Evolutionary conservation across 2,888 invertebrate genomes (phyloP).

Genomic region (Rhamphomyia laevipes): DNA sequence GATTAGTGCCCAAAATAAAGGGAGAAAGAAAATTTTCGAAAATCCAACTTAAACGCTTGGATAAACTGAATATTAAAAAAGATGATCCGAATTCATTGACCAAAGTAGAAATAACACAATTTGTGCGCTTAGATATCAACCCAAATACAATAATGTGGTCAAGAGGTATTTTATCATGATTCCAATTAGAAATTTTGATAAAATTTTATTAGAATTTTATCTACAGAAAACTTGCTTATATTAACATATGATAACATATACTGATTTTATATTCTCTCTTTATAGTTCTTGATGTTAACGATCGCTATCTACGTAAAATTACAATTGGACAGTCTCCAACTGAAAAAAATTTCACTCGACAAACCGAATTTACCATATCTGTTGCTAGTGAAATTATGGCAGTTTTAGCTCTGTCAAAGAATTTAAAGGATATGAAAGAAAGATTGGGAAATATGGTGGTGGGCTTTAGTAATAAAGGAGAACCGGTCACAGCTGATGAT

Average conservation of each 20-base stretch:
- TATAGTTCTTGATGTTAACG: slow-evolving; percentile 89
- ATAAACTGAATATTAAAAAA: slow-evolving; percentile 68
- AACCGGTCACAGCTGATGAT: slow-evolving; percentile 83
- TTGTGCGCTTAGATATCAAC: slow-evolving; percentile 85
- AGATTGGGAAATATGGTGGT: slow-evolving; percentile 85
- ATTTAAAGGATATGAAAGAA: slow-evolving; percentile 76
- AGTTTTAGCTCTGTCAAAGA: slow-evolving; percentile 77
- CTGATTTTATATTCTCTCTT: no score
- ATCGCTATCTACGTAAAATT: slow-evolving; percentile 84
- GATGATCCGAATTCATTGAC: slow-evolving; percentile 73
- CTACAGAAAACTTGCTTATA: no score
- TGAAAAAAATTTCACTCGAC: slow-evolving; percentile 75
- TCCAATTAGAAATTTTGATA: no score
- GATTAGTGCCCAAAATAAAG: slow-evolving; percentile 76
- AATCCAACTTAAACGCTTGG: slow-evolving; percentile 67
- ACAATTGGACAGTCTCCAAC: slow-evolving; percentile 87
- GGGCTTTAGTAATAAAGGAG: slow-evolving; percentile 65
- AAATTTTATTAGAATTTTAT: no score
- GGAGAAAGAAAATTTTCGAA: slow-evolving; percentile 72
- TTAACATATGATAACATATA: no score
- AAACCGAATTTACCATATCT: slow-evolving; percentile 83
- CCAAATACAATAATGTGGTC: slow-evolving; percentile 84
- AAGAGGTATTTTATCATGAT: slow-evolving; percentile 48
- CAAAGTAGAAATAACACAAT: slow-evolving; percentile 62
- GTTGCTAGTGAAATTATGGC: slow-evolving; percentile 99